Conservation (phyloP, 92 coral and sea anemone genomes). For the Chrysogorgia sp. region DNA sequence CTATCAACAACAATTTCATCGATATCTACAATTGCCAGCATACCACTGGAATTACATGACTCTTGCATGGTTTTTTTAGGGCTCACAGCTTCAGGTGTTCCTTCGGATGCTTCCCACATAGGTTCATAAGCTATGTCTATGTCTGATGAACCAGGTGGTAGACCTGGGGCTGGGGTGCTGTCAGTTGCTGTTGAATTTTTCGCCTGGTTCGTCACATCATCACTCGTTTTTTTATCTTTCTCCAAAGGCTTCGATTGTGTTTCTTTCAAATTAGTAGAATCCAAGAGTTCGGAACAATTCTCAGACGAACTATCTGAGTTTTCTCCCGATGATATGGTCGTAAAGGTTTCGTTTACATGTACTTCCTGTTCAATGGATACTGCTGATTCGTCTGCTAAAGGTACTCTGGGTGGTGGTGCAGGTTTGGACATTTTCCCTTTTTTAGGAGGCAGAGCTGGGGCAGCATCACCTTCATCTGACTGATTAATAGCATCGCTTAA, state of each 20-base stretch:
- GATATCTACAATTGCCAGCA: background rate
- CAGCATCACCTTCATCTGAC: conserved; percentile 49
- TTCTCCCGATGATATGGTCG: background rate
- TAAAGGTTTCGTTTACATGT: conserved; percentile 16
- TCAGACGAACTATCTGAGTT: conserved; percentile 3
- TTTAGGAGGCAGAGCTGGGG: conserved; percentile 41
- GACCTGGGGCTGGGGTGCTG: background rate
- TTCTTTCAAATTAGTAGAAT: background rate
- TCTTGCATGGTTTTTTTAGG: background rate
- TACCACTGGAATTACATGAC: background rate
- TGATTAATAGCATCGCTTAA: conserved; percentile 10
- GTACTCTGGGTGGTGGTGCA: conserved; percentile 32
- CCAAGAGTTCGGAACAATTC: background rate
- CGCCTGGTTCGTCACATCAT: background rate
- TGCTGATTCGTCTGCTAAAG: background rate
- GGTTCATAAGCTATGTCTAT: conserved; percentile 2
- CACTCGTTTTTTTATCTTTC: background rate
- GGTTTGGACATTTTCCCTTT: conserved; percentile 16
- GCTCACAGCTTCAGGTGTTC: conserved; percentile 20
- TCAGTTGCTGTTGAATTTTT: background rate
- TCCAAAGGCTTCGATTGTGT: background rate
- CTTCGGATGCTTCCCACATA: conserved; percentile 38
- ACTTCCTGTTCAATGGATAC: conserved; percentile 35
- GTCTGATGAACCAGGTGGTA: conserved; percentile 15
- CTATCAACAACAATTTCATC: background rate